Conservation (phyloP, 2,797 vertebrate genomes). For the Bradypodion pumilum region DNA sequence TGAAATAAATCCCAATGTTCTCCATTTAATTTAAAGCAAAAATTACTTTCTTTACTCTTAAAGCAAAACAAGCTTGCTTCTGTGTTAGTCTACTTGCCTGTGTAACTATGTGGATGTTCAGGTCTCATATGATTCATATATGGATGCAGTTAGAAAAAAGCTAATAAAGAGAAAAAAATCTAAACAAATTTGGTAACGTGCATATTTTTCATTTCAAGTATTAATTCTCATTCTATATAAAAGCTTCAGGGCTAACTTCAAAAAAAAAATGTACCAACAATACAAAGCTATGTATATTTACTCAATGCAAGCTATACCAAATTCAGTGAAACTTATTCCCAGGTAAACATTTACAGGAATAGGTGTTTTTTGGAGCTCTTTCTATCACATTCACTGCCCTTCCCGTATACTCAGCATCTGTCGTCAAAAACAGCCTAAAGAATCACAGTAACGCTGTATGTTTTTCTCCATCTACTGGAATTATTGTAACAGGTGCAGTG, state of each 20-base stretch:
- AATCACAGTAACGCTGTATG: conserved; percentile 30
- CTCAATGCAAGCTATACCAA: not conserved
- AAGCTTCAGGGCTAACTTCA: conserved; percentile 46
- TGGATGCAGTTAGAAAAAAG: not conserved
- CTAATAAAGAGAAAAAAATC: conserved; percentile 3
- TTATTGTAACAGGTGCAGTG: conserved; percentile 66
- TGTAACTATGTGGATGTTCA: not conserved
- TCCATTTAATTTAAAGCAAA: not conserved
- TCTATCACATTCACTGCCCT: conserved; percentile 35
- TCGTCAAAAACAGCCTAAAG: conserved; percentile 57
- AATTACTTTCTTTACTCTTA: not conserved
- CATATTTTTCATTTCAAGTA: not conserved
- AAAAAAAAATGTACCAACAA: conserved; percentile 43
- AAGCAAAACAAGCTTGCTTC: not conserved
- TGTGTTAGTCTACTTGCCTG: not conserved
- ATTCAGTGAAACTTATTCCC: not conserved
- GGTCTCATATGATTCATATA: not conserved
- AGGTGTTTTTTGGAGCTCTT: conserved; percentile 16
- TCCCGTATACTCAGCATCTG: not conserved
- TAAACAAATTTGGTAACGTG: not conserved
- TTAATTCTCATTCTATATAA: conserved; percentile 28
- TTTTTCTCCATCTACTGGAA: conserved; percentile 42
- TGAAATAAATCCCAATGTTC: not conserved
- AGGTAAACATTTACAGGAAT: not conserved
- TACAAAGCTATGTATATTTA: not conserved